A percentile compares a stretch with the other conserved stretches of the same genome.
Evolutionary conservation across 2,113 vertebrate genomes (phyloP).

Genomic region (Anas platyrhynchos): DNA sequence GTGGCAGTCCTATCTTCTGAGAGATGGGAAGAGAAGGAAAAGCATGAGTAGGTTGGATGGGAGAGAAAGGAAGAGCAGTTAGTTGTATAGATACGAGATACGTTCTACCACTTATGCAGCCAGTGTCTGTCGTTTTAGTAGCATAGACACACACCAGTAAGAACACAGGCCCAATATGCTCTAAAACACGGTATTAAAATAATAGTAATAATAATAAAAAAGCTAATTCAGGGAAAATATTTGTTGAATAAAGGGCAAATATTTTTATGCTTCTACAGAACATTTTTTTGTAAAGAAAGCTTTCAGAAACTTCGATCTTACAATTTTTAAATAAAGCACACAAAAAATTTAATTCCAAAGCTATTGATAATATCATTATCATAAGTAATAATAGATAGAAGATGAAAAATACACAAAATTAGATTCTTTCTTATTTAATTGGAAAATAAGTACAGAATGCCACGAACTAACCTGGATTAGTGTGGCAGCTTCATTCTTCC

Average conservation of each 20-base stretch:
- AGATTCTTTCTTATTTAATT: not conserved
- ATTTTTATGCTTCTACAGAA: not conserved
- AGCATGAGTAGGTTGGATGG: not conserved
- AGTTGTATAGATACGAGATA: not conserved
- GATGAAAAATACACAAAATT: not conserved
- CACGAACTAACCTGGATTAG: conserved; percentile 87
- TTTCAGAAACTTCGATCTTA: not conserved
- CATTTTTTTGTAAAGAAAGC: not conserved
- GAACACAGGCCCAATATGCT: not conserved
- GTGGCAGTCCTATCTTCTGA: not conserved
- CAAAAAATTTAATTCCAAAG: not conserved
- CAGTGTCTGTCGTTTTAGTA: not conserved
- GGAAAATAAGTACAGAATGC: not conserved
- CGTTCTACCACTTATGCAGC: rapidly evolving
- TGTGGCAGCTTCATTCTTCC: conserved; percentile 80
- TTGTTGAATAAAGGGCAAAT: not conserved
- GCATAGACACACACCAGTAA: not conserved
- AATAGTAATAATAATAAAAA: not conserved
- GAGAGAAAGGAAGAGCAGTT: not conserved
- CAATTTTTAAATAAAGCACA: not conserved
- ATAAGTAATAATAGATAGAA: not conserved
- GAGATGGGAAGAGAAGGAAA: not conserved
- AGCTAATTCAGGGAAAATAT: not conserved
- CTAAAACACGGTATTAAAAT: not conserved
- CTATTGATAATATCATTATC: not conserved